Base-by-base conservation (phyloP, 2,888 invertebrate species). In the Pterobdella sp. region DNA sequence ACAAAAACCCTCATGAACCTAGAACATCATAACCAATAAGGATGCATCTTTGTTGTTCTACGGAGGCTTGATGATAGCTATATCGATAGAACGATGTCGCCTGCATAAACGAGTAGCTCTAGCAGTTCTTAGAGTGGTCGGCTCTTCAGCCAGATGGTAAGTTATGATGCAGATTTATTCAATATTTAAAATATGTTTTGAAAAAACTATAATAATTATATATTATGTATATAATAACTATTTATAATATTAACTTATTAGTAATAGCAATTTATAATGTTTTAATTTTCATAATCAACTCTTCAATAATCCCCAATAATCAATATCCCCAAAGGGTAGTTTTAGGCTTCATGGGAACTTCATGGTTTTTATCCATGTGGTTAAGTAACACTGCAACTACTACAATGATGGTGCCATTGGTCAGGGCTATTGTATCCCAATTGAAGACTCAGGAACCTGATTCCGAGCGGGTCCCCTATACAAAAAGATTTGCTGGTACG, bases 281-380 rank as follows among this genome's bases (percentile, higher is more conserved):
- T n/a, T n/a, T n/a, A n/a, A n/a, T n/a, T n/a, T n/a, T n/a, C n/a
- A n/a, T n/a, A n/a, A n/a, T n/a, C n/a, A n/a, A n/a, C n/a, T n/a
- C n/a, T n/a, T n/a, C n/a, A n/a, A n/a, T n/a, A n/a, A n/a, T n/a
- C n/a, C n/a, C n/a, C n/a, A n/a, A n/a, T n/a, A n/a, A n/a, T n/a
- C n/a, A n/a, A n/a, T n/a, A n/a, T n/a, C n/a, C n/a, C n/a, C n/a
- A n/a, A 29, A 70, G 70, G 70, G 70, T 70, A 31, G 70, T 56
- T 32, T 34, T 70, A 1, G 70, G 70, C 1, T 70, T 70, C 70
- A 70, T 70, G 70, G 56, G 31, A 29, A 70, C 70, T 26, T 29
- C 56, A 32, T 70, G 70, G 70, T 70, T 70, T 34, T 35, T 70
- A 32, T 70, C 70, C 56, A 70, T 70, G 70, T 70, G 70, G 70